Evolutionary conservation across 2,888 invertebrate genomes (phyloP).

Genomic region (Drosophila meridionalis): DNA sequence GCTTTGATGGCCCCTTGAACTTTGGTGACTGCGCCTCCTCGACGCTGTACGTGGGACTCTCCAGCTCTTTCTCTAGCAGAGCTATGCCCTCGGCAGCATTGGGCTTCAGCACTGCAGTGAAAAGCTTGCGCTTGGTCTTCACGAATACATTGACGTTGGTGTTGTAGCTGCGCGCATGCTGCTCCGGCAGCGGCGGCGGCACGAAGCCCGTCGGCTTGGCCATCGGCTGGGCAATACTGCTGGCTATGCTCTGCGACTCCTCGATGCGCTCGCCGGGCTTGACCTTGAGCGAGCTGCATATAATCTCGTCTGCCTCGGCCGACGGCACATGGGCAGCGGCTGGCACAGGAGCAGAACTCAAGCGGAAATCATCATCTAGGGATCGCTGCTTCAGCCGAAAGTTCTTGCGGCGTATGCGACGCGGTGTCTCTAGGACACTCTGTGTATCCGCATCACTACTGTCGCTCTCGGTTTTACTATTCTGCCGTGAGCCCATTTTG

Average conservation of each 20-base stretch:
- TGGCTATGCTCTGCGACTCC: constrained; percentile 64
- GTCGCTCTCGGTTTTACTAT: constrained; percentile 85
- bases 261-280: constrained; percentile 83
- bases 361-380: constrained; percentile 81
- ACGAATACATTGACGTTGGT: constrained; percentile 89
- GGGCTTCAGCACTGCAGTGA: constrained; percentile 88
- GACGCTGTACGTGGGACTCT: constrained; percentile 49
- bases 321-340: background rate
- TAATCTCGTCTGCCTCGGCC: constrained; percentile 68
- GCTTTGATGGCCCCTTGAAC: constrained; percentile 1
- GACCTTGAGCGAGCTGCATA: constrained; percentile 83
- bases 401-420: constrained; percentile 84
- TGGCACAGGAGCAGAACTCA: constrained; percentile 43
- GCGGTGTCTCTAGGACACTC: constrained; percentile 82
- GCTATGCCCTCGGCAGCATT: constrained; percentile 74
- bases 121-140: constrained; percentile 92
- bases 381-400: constrained; percentile 83
- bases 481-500: constrained; percentile 84
- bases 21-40: constrained; percentile 38
- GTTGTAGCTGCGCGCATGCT: constrained; percentile 56
- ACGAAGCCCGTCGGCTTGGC: constrained; percentile 54
- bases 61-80: constrained; percentile 77
- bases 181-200: constrained; percentile 69
- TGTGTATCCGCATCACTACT: constrained; percentile 83
- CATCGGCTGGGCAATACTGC: constrained; percentile 12